Evolutionary conservation across 2,888 invertebrate species (phyloP).

Genomic region (Scaptomyza cyrtandrae): DNA sequence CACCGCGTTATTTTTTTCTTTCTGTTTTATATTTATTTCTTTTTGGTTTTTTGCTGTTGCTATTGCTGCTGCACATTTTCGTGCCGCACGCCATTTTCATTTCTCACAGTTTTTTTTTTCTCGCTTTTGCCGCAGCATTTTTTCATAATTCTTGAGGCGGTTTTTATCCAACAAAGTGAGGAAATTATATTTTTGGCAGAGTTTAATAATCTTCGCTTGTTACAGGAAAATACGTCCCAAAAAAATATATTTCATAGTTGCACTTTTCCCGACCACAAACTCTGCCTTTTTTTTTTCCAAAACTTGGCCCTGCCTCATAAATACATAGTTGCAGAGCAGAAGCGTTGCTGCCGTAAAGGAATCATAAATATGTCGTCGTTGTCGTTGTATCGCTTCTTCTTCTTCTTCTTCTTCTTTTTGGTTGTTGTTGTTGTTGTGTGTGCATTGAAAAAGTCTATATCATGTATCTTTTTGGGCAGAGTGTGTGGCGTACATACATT

Average conservation of each 20-base stretch:
- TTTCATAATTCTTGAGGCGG: conserved; percentile 76
- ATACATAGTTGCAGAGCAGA: conserved; percentile 61
- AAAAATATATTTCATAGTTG: conserved; percentile 71
- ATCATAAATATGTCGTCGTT: conserved; percentile 76
- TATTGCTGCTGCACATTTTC: conserved; percentile 62
- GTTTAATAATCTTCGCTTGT: conserved; percentile 72
- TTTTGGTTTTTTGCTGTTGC: conserved; percentile 22
- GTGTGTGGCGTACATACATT: conserved; percentile 58
- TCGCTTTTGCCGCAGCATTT: conserved; percentile 68
- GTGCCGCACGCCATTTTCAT: conserved; percentile 74
- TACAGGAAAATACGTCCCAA: conserved; percentile 39
- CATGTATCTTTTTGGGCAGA: conserved; percentile 47
- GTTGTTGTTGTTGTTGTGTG: neutral
- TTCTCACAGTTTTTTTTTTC: conserved; percentile 54
- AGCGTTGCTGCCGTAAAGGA: conserved; percentile 45
- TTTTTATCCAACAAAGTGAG: conserved; percentile 54
- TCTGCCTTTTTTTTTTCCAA: neutral
- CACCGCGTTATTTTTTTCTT: conserved; percentile 20
- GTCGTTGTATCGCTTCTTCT: conserved; percentile 9
- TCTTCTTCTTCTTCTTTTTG: neutral
- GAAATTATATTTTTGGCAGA: conserved; percentile 68
- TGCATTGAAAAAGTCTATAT: conserved; percentile 57
- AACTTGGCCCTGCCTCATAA: conserved; percentile 45
- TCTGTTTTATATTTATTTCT: conserved; percentile 27
- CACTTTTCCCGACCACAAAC: conserved; percentile 59